A percentile compares a stretch with the other conserved stretches of the same genome.
Evolutionary conservation across 2,797 vertebrate species (phyloP).

Genomic region (Craterocephalus amniculus): DNA sequence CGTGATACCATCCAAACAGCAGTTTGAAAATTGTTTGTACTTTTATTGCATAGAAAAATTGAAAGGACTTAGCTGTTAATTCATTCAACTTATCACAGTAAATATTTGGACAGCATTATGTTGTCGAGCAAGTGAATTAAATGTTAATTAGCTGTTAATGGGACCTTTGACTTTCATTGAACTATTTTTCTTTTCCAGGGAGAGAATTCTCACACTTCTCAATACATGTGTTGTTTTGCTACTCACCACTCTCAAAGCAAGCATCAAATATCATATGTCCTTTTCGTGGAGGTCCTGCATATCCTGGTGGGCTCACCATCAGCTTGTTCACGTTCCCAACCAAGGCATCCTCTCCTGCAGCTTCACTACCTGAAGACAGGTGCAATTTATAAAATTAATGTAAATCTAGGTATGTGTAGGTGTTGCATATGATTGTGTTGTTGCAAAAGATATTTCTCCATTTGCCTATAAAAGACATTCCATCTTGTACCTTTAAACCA

Average conservation of each 20-base stretch:
- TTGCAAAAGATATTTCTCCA: too few species aligned
- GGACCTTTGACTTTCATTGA: too few species aligned
- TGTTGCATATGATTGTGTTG: too few species aligned
- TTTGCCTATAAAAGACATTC: too few species aligned
- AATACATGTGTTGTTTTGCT: background rate
- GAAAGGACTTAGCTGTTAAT: background rate
- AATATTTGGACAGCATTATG: too few species aligned
- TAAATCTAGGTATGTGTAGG: background rate
- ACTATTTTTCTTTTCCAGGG: background rate
- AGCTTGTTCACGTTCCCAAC: constrained; percentile 95
- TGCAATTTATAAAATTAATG: background rate
- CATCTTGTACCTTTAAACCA: too few species aligned
- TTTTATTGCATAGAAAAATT: background rate
- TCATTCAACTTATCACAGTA: background rate
- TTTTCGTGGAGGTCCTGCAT: constrained; percentile 86
- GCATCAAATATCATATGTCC: constrained; percentile 97
- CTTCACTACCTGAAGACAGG: constrained; percentile 83
- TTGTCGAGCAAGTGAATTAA: background rate
- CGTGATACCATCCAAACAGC: too few species aligned
- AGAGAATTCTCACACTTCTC: background rate
- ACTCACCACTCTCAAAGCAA: constrained; percentile 98
- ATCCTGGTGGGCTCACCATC: constrained; percentile 86
- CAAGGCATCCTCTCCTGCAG: constrained; percentile 89
- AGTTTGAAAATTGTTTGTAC: background rate
- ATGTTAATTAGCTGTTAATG: background rate